These are phyloP conservation scores for Adrianichthys oophorus DNA, from an alignment of 2,797 vertebrate species.

Conservation along the genomic window DNA sequence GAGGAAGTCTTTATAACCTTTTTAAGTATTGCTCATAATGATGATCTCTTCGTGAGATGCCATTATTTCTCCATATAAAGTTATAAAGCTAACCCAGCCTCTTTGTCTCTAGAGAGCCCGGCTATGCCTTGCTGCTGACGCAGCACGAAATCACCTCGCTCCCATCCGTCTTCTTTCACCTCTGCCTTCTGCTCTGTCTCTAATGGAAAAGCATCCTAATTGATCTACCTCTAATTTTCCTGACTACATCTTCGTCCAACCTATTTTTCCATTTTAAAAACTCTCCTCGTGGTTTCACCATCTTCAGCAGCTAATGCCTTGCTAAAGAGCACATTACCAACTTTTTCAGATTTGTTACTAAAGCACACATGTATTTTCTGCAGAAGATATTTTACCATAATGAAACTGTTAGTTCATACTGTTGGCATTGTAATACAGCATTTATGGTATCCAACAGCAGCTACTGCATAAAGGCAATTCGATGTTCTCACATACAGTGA, in stretches of 20 bases:
- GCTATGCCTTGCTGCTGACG: conserved; percentile 57
- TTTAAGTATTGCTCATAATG: conserved; percentile 51
- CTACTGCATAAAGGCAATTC: no score
- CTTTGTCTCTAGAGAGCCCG: conserved; percentile 55
- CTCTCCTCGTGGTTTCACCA: not conserved
- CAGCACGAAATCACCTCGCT: conserved; percentile 58
- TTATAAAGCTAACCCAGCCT: conserved; percentile 54
- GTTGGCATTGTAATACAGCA: no score
- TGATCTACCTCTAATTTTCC: conserved; percentile 10
- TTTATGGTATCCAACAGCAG: no score
- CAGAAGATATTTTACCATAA: no score
- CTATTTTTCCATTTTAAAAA: not conserved
- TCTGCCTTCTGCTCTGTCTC: conserved; percentile 20
- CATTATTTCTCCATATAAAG: conserved; percentile 63
- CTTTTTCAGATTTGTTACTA: no score
- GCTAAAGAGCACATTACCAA: no score
- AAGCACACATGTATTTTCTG: no score
- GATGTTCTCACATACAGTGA: no score
- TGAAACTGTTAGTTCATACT: no score
- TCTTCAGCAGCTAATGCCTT: not conserved
- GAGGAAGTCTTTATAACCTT: conserved; percentile 52
- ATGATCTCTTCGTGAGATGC: conserved; percentile 64
- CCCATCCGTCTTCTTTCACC: conserved; percentile 16
- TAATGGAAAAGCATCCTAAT: conserved; percentile 49
- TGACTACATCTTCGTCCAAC: conserved; percentile 8